Conservation (phyloP, 1,140 invertebrate species). For the Euura lappo region DNA sequence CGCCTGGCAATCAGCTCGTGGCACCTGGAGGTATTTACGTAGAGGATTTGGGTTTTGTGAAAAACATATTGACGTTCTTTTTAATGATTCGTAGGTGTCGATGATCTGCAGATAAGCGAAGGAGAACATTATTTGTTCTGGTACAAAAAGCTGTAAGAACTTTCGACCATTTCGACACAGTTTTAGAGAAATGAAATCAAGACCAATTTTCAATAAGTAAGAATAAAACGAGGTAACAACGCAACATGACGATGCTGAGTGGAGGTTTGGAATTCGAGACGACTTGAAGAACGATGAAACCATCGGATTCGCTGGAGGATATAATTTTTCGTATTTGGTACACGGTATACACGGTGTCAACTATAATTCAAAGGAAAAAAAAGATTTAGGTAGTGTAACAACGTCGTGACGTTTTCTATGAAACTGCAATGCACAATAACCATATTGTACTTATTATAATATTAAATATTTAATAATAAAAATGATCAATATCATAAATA, state of each 20-base stretch:
- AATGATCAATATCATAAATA: not conserved
- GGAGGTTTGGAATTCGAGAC: too few species aligned
- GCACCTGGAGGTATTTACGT: constrained; percentile 74
- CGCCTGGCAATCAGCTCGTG: constrained; percentile 83
- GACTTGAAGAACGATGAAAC: too few species aligned
- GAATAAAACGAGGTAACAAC: constrained; percentile 4
- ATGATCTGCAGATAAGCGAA: constrained; percentile 81
- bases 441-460: constrained; percentile 54
- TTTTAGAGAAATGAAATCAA: constrained; percentile 16
- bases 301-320: too few species aligned
- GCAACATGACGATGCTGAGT: not conserved
- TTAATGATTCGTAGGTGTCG: constrained; percentile 70
- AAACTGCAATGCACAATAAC: constrained; percentile 57
- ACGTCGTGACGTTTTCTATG: constrained; percentile 53
- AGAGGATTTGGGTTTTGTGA: constrained; percentile 5
- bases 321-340: too few species aligned
- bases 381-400: too few species aligned
- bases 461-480: constrained; percentile 51
- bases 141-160: constrained; percentile 86
- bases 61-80: not conserved
- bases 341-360: too few species aligned
- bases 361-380: too few species aligned
- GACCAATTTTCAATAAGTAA: not conserved
- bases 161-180: not conserved
- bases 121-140: constrained; percentile 87